Conservation (phyloP, 2,888 invertebrate genomes). For the Liopterus haemorrhoidalis region DNA sequence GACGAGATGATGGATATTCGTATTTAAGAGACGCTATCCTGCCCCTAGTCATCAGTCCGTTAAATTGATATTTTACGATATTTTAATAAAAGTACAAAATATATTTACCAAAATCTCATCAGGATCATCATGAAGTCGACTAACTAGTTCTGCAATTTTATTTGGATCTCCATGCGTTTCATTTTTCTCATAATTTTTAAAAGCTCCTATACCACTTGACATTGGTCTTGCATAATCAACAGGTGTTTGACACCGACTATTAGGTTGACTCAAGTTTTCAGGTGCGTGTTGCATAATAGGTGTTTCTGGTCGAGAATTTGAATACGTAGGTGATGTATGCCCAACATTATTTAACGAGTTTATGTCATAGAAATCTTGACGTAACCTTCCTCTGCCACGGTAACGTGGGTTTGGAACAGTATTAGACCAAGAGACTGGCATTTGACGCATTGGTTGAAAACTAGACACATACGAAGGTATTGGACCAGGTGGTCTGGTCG, state of each 20-base stretch:
- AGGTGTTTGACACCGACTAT: conserved; percentile 22
- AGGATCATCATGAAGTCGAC: conserved; percentile 5
- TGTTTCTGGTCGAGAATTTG: conserved; percentile 41
- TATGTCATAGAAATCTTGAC: conserved; percentile 49
- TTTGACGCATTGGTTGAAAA: conserved; percentile 27
- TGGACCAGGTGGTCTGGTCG: conserved; percentile 26
- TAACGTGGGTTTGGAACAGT: conserved; percentile 54
- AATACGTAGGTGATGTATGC: conserved; percentile 43
- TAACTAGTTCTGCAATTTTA: too few species aligned
- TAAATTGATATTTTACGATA: too few species aligned
- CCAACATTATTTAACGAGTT: conserved; percentile 34
- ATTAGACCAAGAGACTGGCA: conserved; percentile 51
- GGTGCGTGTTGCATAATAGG: conserved; percentile 31
- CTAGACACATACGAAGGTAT: conserved; percentile 21
- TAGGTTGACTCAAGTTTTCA: conserved; percentile 36
- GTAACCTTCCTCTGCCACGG: conserved; percentile 57
- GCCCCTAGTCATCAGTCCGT: not conserved
- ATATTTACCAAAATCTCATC: conserved; percentile 19
- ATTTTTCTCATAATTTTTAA: too few species aligned
- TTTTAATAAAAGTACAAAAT: not conserved
- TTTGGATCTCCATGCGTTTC: too few species aligned
- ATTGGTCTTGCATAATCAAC: conserved; percentile 12
- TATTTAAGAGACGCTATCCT: too few species aligned
- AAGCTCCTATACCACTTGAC: too few species aligned
- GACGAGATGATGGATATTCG: too few species aligned